Evolutionary conservation across 2,113 vertebrate species (phyloP).

Genomic region (Paracanthobrama guichenoti): DNA sequence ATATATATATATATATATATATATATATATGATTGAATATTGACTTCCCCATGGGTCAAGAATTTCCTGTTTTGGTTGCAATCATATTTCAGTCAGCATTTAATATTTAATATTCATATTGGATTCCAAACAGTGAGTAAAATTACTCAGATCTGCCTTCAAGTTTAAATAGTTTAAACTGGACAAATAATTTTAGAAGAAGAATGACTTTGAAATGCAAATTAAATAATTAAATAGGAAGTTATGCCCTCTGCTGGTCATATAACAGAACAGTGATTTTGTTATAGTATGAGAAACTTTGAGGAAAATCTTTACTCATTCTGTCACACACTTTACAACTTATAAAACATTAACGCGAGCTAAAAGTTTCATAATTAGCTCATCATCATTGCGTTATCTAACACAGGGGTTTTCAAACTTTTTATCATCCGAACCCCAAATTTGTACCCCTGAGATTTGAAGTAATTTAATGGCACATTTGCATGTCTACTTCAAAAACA

Average conservation of each 20-base stretch:
- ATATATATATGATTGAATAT: too few species aligned
- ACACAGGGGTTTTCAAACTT: not conserved
- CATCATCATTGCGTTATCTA: not conserved
- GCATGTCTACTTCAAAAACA: too few species aligned
- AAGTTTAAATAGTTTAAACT: not conserved
- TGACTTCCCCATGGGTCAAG: too few species aligned
- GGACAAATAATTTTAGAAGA: too few species aligned
- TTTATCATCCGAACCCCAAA: too few species aligned
- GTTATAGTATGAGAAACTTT: not conserved
- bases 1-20: too few species aligned
- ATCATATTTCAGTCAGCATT: not conserved
- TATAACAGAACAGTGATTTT: not conserved
- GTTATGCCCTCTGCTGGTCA: slow-evolving; percentile 12
- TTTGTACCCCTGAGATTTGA: too few species aligned
- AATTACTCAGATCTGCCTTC: not conserved
- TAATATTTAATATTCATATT: not conserved
- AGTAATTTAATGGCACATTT: too few species aligned
- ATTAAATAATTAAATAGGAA: not conserved
- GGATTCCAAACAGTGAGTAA: not conserved
- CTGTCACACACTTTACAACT: not conserved
- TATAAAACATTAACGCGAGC: not conserved
- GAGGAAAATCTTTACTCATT: not conserved
- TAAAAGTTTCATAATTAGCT: not conserved
- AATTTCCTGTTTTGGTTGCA: too few species aligned
- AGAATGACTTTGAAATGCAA: not conserved